Base-by-base conservation (phyloP, 2,113 vertebrate genomes). In the Solea senegalensis region DNA sequence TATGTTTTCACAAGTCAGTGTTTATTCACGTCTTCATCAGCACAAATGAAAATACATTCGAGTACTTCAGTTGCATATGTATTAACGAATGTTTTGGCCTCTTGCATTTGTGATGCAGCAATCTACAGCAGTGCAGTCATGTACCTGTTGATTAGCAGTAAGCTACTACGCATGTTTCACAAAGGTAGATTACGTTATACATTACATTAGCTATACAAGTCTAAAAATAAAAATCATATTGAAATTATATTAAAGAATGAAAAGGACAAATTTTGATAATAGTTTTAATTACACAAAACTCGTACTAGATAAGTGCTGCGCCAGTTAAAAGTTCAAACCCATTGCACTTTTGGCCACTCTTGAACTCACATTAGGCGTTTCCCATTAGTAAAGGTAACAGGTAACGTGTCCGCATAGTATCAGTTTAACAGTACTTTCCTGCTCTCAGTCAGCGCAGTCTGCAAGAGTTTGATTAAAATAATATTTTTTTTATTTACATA, bases 131-230 rank as follows among this genome's bases (percentile, higher is more conserved):
- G 50, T n/a, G 9, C 43, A n/a, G 5, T 34, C 34, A 40, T 59
- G 14, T n/a, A 13, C 16, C 5, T 6, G 9, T 64, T 67, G 48
- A 34, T 34, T 34, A 34, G 56, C 10, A 50, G 41, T 34, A 46
- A 56, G 0, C 8, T 26, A 13, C 27, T 13, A 56, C 27, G 44
- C 15, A 49, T 14, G 26, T 63, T 27, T 34, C 3, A 46, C 44
- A 70, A 28, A 34, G 34, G 7, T 39, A 46, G 59, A 68, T 13
- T 9, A 78, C n/a, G 34, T 16, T 65, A 69, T 16, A 65, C 46
- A 14, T 51, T 21, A 21, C 26, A 41, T 13, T 51, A 65, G 11
- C 34, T 34, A 34, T 34, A 34, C 34, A 34, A 34, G 34, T 34
- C 34, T 34, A 34, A 34, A 34, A 2, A 21, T 3, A 0, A 34